Evolutionary conservation across 2,888 invertebrate genomes (phyloP), one percentile per base, ranked within the genome.

Genomic region (Eupithecia subfuscata): DNA sequence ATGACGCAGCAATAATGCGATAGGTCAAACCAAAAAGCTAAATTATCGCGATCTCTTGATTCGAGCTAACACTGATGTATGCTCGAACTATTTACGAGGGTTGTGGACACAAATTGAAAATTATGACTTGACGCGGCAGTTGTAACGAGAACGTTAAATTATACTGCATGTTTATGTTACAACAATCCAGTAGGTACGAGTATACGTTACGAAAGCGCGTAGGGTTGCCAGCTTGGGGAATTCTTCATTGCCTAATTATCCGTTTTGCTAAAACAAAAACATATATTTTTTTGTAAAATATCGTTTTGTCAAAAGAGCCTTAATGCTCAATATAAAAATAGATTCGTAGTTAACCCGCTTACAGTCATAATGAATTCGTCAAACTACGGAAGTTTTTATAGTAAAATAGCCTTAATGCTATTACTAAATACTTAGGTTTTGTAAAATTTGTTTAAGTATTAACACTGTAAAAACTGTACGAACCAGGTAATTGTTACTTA

Each of bases 51-150:
- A 73, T 71, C 79, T 82, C 80, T 84, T 89, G 88, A 89, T 89
- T 88, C 87, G 85, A 86, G 82, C 84, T 85, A 86, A 86, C 90
- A 77, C 85, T 90, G 91, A 91, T 87, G 88, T 88, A 91, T 87
- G 88, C 78, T 77, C 80, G 83, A 83, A 84, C 83, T 90, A 87
- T 92, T 91, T 92, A 92, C 88, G 88, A 88, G 88, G 88, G 85
- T 83, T 82, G 86, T 84, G 84, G 89, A 90, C 92, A 88, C 92
- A 93, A 93, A 94, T 94, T 94, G 94, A 90, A 93, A 94, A 87
- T 92, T 93, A 94, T 88, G 90, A 90, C 87, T 85, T 87, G 88
- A 89, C 88, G 87, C 87, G 86, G 83, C 85, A 86, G 78, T 82
- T 81, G 87, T 89, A 92, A 90, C 91, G 90, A 90, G 90, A 83